Evolutionary conservation across 2,888 invertebrate species (phyloP), one percentile per base, ranked within the genome.

Genomic region (Drosophila mimica): DNA sequence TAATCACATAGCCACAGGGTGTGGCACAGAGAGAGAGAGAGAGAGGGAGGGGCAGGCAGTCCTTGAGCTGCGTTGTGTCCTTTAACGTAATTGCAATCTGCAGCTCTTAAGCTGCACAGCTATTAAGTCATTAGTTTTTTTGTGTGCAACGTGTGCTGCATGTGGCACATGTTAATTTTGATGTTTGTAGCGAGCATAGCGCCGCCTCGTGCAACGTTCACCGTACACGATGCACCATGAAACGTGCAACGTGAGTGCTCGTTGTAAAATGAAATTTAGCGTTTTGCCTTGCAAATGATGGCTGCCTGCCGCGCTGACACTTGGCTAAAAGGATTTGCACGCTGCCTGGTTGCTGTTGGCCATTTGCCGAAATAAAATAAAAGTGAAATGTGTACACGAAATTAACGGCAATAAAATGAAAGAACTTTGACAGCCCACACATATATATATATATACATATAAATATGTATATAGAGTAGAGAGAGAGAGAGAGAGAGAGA

Each of bases 111-210:
- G 66, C 69, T 49, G 74, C 71, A 67, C 63, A 81, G 91, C 90
- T 90, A 89, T 91, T 90, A 91, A 90, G 89, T 91, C 91, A 91
- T 91, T 91, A 90, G 91, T 87, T 83, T 81, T 79, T 79, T 46
- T 40, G 9, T 40, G 4, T 25, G 82, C 79, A 71, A 73, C 83
- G 77, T 78, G 71, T 71, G 74, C 73, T 63, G 70, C 73, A 72
- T 86, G 84, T 86, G 83, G 74, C 87, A 86, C 83, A 85, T 82
- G 72, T 71, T 69, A 70, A 68, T 69, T 65, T 75, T 70, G 65
- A 58, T 48, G 28, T 34, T 48, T 40, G 69, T 68, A 56, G 72
- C 66, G 70, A 73, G 69, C 76, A 79, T 79, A 73, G n/a, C n/a
- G n/a, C n/a, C 79, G 75, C 68, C 68, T 61, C 64, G 54, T 64